Evolutionary conservation across 2,113 vertebrate genomes (phyloP).

Genomic region (Empidonax alnorum): DNA sequence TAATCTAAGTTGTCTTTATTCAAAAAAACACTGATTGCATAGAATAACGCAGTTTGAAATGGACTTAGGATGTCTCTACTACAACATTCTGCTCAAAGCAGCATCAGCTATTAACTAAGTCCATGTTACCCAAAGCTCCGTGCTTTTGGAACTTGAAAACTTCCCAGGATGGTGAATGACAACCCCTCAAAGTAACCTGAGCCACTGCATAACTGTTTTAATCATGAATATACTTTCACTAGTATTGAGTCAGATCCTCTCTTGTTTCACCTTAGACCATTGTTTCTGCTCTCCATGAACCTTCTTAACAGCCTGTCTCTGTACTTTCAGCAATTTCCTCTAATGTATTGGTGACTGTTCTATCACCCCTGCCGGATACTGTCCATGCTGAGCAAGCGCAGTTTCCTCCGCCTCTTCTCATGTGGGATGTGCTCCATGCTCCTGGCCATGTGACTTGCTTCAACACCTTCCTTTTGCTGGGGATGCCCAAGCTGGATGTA

Average conservation of each 20-base stretch:
- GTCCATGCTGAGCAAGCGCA: neutral
- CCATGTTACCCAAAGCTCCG: neutral
- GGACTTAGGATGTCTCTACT: fast-evolving
- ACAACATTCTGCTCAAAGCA: neutral
- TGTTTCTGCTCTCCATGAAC: neutral
- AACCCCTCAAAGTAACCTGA: neutral
- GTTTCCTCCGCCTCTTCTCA: neutral
- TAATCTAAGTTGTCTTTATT: neutral
- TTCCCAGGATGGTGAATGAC: neutral
- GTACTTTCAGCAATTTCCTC: neutral
- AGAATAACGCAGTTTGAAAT: neutral
- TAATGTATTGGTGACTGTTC: neutral
- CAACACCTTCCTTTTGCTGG: neutral
- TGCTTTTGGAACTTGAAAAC: neutral
- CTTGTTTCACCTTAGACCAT: neutral
- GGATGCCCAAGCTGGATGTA: neutral
- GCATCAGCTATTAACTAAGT: neutral
- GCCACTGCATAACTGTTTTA: neutral
- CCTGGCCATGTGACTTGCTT: neutral
- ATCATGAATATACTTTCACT: neutral
- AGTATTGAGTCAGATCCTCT: neutral
- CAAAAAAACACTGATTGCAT: neutral
- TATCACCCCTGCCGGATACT: neutral
- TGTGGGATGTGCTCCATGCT: neutral
- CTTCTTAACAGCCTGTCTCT: neutral